Percentiles rank a stretch among this genome's conserved stretches.
phyloP scores from a whole-genome alignment of 2,113 vertebrate genomes.

The Catagonus wagneri region DNA sequence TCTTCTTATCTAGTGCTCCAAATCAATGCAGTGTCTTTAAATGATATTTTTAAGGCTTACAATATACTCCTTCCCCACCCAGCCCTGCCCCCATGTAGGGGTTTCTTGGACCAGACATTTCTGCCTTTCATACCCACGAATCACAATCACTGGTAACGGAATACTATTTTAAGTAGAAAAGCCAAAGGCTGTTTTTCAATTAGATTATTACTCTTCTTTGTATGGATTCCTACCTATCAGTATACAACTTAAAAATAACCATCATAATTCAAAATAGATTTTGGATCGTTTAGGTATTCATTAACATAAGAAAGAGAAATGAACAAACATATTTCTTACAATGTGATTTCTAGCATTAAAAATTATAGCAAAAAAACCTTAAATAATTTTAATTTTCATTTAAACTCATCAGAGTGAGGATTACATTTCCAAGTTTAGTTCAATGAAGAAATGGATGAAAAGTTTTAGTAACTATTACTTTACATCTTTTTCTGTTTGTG shows the following conservation, averaged over 20 bases:
- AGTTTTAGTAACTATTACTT: background rate
- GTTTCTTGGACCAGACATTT: background rate
- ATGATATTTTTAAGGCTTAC: background rate
- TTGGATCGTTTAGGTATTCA: background rate
- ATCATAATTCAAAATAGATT: conserved; percentile 39
- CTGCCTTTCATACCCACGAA: background rate
- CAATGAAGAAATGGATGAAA: background rate
- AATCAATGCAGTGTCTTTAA: conserved; percentile 1
- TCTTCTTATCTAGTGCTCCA: background rate
- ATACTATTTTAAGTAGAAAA: background rate
- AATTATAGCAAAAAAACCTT: background rate
- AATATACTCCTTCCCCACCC: no score
- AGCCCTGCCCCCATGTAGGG: background rate
- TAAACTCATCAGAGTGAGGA: background rate
- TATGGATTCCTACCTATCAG: background rate
- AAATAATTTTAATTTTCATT: conserved; percentile 38
- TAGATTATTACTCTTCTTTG: background rate
- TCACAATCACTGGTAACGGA: background rate
- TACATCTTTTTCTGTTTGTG: background rate
- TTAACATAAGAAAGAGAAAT: conserved; percentile 26
- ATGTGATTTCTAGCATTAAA: background rate
- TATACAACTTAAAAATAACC: background rate
- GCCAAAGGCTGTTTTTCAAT: conserved; percentile 5
- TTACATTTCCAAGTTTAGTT: conserved; percentile 6
- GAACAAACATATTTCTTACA: background rate